Evolutionary conservation across 1,140 invertebrate genomes (phyloP).

Genomic region (Onthophagus taurus): DNA sequence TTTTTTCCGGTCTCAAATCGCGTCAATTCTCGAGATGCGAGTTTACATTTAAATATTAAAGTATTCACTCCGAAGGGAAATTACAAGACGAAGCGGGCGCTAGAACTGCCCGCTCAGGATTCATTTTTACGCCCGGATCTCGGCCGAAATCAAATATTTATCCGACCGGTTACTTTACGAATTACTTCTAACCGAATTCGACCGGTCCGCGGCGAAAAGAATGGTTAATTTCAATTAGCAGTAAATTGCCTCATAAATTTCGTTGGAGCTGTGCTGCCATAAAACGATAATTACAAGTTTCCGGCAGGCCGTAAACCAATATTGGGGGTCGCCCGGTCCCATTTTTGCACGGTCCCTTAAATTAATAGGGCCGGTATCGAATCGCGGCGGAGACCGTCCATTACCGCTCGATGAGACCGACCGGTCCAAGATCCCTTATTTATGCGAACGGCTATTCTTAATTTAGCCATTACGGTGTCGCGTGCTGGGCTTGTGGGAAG

Average conservation of each 20-base stretch:
- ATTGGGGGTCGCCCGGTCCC: constrained; percentile 3
- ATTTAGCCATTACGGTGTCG: constrained; percentile 23
- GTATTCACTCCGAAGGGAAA: constrained; percentile 14
- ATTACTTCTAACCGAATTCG: no score
- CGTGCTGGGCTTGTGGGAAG: no score
- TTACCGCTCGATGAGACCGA: constrained; percentile 11
- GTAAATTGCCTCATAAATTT: constrained; percentile 5
- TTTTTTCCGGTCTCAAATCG: constrained; percentile 10
- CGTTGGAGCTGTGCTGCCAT: neutral
- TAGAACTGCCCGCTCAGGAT: no score
- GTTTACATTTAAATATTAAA: constrained; percentile 18
- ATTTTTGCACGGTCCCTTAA: constrained; percentile 18
- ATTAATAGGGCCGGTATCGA: constrained; percentile 22
- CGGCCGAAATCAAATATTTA: no score
- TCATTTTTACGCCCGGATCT: no score
- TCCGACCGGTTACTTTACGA: no score
- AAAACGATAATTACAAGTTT: constrained; percentile 10
- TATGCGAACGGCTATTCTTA: constrained; percentile 19
- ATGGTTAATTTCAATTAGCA: constrained; percentile 14
- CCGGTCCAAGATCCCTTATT: constrained; percentile 18
- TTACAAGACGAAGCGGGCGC: constrained; percentile 15
- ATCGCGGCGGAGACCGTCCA: constrained; percentile 17
- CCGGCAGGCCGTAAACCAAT: neutral
- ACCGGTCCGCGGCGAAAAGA: no score
- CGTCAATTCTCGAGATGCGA: constrained; percentile 12